A percentile compares a stretch with the other conserved stretches of the same genome.
Conservation (phyloP, 1,140 invertebrate genomes). For the Caerostris extrusa region DNA sequence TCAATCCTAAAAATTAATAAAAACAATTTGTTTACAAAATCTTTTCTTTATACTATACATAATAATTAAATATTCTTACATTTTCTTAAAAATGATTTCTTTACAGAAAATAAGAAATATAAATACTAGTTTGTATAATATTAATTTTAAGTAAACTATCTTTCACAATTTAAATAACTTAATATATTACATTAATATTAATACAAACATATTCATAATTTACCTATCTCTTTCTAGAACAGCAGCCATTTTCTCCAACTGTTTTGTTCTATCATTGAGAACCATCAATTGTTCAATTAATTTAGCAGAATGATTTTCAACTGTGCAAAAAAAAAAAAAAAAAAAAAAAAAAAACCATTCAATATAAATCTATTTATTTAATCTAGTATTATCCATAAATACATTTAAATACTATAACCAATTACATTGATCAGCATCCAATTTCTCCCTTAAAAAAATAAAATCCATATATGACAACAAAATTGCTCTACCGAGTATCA, state of each 20-base stretch:
- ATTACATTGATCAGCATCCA: no score
- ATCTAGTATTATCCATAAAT: background rate
- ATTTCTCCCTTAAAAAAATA: no score
- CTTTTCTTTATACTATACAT: background rate
- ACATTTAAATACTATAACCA: background rate
- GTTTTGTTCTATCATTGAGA: constrained; percentile 66
- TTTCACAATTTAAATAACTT: no score
- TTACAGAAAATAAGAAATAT: no score
- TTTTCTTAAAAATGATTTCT: no score
- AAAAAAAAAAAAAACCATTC: background rate
- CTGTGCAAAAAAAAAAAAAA: background rate
- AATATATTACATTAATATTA: no score
- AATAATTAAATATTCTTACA: no score
- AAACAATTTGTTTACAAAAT: background rate
- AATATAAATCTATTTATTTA: background rate
- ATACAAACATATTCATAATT: no score
- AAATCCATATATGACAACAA: no score
- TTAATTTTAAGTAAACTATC: no score
- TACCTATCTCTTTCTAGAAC: constrained; percentile 75
- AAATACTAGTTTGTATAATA: no score
- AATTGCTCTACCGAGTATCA: no score
- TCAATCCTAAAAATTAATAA: constrained; percentile 55
- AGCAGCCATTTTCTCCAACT: constrained; percentile 65
- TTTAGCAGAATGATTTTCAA: constrained; percentile 75
- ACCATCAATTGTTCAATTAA: constrained; percentile 63